Evolutionary conservation across 92 coral and sea anemone species (phyloP).

Genomic region (Ricordea florida): DNA sequence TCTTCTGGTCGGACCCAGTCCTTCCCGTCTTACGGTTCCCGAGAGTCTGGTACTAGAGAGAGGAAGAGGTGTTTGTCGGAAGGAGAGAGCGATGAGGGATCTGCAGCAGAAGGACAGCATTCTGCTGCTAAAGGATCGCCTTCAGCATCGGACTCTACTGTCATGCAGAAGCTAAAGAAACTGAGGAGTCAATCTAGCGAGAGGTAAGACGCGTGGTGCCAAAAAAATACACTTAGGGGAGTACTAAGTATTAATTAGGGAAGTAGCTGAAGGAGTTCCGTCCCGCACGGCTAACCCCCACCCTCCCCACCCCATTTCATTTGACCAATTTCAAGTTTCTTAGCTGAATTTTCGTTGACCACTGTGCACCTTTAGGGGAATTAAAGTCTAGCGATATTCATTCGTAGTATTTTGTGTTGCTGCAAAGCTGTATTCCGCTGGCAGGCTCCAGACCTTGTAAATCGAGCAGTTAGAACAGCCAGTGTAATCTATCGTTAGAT

Average conservation of each 20-base stretch:
- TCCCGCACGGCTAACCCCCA: too few species aligned
- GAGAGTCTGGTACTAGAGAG: conserved; percentile 21
- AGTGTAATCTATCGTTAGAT: too few species aligned
- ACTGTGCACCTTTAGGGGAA: too few species aligned
- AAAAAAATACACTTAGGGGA: not conserved
- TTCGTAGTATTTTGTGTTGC: too few species aligned
- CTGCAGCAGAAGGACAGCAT: conserved; percentile 47
- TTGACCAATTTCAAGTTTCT: too few species aligned
- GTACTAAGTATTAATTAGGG: not conserved
- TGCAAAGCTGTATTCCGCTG: too few species aligned
- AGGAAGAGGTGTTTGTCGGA: conserved; percentile 81
- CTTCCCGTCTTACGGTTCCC: conserved; percentile 66
- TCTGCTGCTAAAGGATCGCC: conserved; percentile 71
- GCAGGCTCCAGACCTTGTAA: too few species aligned
- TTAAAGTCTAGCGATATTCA: too few species aligned
- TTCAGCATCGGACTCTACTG: conserved; percentile 73
- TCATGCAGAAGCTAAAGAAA: conserved; percentile 81
- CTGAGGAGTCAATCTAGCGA: conserved; percentile 79
- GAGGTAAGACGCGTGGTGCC: conserved; percentile 57
- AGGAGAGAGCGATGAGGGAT: conserved; percentile 90
- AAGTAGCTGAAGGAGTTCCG: too few species aligned
- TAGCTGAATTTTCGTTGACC: too few species aligned
- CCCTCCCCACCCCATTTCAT: too few species aligned
- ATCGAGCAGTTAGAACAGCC: too few species aligned
- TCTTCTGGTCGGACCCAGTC: conserved; percentile 77